Percentiles rank a stretch among this genome's conserved stretches.
Conservation (phyloP, 2,888 invertebrate genomes). For the Plebejus argus region DNA sequence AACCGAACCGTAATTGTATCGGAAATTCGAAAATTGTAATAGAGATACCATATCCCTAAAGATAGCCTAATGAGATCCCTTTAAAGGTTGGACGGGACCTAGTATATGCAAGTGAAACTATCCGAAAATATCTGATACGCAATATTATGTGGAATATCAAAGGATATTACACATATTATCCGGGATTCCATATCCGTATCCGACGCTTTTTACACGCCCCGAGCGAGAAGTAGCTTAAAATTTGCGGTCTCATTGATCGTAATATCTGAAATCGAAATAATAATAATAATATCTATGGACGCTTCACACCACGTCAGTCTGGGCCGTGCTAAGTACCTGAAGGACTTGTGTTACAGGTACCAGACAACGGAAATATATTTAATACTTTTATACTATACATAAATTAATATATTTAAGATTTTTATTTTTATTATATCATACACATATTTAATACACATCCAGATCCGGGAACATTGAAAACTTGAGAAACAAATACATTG, state of each 20-base stretch:
- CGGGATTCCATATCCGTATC: not conserved
- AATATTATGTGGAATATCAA: not conserved
- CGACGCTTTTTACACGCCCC: not conserved
- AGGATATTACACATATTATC: not conserved
- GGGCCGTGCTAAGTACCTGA: too few species aligned
- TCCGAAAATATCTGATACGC: not conserved
- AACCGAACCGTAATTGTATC: not conserved
- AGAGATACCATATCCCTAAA: not conserved
- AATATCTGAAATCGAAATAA: not conserved
- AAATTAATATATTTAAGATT: too few species aligned
- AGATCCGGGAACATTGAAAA: too few species aligned
- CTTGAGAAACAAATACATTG: too few species aligned
- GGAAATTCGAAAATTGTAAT: not conserved
- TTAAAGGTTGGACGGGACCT: not conserved
- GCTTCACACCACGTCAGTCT: too few species aligned
- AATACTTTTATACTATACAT: too few species aligned
- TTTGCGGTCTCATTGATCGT: not conserved
- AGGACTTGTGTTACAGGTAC: too few species aligned
- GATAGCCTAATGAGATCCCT: slow-evolving; percentile 2
- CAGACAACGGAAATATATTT: too few species aligned
- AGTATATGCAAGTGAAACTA: not conserved
- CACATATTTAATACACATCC: too few species aligned
- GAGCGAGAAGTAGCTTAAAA: not conserved
- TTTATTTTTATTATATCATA: too few species aligned
- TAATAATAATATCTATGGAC: too few species aligned